Percentiles rank a stretch among this genome's conserved stretches.
These are phyloP conservation scores for Yponomeuta evonymella DNA, from an alignment of 2,888 invertebrate genomes.

Conservation along the genomic window DNA sequence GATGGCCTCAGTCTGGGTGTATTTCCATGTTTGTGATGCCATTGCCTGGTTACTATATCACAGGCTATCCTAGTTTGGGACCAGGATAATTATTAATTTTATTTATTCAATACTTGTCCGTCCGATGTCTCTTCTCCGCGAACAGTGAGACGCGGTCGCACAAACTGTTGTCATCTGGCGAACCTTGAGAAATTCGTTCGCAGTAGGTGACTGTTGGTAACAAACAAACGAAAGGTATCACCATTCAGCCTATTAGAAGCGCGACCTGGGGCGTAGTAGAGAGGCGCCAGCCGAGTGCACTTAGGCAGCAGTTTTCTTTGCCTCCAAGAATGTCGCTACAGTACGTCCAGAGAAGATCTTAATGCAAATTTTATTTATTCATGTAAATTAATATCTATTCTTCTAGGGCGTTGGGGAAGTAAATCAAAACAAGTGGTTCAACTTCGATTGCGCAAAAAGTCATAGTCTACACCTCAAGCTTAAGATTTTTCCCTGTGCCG, in stretches of 20 bases:
- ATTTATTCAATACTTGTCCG: too few species aligned
- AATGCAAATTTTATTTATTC: constrained; percentile 76
- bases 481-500: too few species aligned
- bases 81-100: too few species aligned
- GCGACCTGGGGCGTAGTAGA: constrained; percentile 8
- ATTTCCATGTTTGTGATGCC: too few species aligned
- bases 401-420: constrained; percentile 61
- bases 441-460: background rate
- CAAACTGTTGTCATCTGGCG: too few species aligned
- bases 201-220: background rate
- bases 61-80: too few species aligned
- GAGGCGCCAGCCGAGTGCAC: constrained; percentile 21
- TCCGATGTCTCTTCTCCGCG: too few species aligned
- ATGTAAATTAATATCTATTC: constrained; percentile 76
- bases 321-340: constrained; percentile 21
- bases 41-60: too few species aligned
- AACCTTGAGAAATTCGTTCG: background rate
- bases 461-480: too few species aligned
- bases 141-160: too few species aligned
- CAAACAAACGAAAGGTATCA: background rate
- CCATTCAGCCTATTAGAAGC: background rate
- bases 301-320: constrained; percentile 50
- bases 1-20: too few species aligned
- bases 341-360: constrained; percentile 54
- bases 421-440: background rate